Conservation (phyloP, 1,140 invertebrate species). For the Scaptomyza graminum region DNA sequence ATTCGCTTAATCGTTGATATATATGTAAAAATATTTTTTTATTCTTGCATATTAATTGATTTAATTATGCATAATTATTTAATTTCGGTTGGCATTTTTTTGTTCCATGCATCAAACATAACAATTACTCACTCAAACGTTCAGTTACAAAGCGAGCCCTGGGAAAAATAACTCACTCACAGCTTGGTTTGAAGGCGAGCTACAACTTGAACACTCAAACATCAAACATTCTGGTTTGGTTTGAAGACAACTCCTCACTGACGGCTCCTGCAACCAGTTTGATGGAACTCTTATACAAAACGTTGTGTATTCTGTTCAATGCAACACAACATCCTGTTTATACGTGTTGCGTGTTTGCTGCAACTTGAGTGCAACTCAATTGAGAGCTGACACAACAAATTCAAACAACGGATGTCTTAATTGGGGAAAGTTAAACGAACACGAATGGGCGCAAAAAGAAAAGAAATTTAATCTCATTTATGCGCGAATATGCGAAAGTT, state of each 20-base stretch:
- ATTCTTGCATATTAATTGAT: constrained; percentile 54
- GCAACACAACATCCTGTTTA: not conserved
- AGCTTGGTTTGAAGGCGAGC: too few species aligned
- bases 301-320: constrained; percentile 28
- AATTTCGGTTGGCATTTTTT: constrained; percentile 30
- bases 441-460: not conserved
- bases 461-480: constrained; percentile 6
- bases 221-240: too few species aligned
- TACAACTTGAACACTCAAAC: not conserved
- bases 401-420: constrained; percentile 14
- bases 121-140: constrained; percentile 2
- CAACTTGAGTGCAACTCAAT: constrained; percentile 19
- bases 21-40: constrained; percentile 9
- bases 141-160: not conserved
- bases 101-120: not conserved
- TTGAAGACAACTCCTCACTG: too few species aligned
- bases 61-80: constrained; percentile 64
- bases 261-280: not conserved
- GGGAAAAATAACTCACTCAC: constrained; percentile 14
- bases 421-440: constrained; percentile 13
- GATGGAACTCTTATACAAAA: constrained; percentile 17
- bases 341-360: constrained; percentile 22
- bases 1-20: constrained; percentile 46
- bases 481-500: not conserved
- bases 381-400: not conserved